Base-by-base conservation (phyloP, 92 coral and sea anemone genomes). In the Umimayanthus kanabou region DNA sequence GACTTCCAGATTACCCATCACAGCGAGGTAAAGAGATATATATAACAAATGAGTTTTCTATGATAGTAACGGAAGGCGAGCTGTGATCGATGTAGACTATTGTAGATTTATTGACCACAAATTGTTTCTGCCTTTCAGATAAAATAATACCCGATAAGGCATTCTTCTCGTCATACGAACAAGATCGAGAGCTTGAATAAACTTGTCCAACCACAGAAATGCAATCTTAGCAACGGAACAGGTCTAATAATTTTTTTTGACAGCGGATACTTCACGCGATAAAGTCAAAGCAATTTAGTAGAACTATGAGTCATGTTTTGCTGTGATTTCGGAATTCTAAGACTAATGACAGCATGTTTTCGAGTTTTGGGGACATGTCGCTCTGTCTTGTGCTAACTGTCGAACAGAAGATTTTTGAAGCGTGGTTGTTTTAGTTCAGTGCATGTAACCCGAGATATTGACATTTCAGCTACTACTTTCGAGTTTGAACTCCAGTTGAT, bases 201-300 rank as follows among this genome's bases (percentile, higher is more conserved):
- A 47, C 78, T 70, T 83, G 66, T 39, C 76, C 47, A 42, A 70
- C 87, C 78, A 71, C 78, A 83, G 87, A 83, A 61, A 47, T 30
- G 77, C 65, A 47, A 83, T 45, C 78, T 47, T 71, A 43, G 30
- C 65, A 47, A 7, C 55, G 29, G 45, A 71, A 83, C 67, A 73
- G 40, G 42, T 28, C 39, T 45, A 33, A 39, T 80, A 10, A 67
- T 26, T 33, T 15, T 37, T 43, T 83, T 83, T 83, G 87, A 83
- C 78, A 83, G 87, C 78, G 33, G 76, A 45, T 83, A 78, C 20
- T 28, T 47, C 39, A 4, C 33, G 1, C 29, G 78, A 83, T 83
- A 83, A 83, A n/a, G n/a, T n/a, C n/a, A n/a, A n/a, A 70, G 39
- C 43, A 83, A 73, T 49, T 82, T 70, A 47, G 64, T 47, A 69